phyloP scores from a whole-genome alignment of 1,140 invertebrate genomes.

The Ephestia elutella region DNA sequence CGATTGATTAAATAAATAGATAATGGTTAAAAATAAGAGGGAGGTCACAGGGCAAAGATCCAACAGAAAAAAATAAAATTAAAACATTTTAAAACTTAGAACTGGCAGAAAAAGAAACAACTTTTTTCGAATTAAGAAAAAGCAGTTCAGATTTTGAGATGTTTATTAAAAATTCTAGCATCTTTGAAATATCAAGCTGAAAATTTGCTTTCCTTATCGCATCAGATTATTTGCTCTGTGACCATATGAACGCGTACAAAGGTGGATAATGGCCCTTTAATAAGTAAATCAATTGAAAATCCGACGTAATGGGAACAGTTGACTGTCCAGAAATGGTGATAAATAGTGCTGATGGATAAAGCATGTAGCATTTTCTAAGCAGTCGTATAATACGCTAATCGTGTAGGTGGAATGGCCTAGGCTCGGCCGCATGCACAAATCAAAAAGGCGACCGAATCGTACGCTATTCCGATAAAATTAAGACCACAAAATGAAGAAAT shows the following conservation, averaged over 20 bases:
- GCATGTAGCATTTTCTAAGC: slow-evolving; percentile 47
- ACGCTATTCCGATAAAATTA: slow-evolving; percentile 59
- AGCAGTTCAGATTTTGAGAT: too few relatives aligned
- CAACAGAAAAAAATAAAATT: slow-evolving; percentile 1
- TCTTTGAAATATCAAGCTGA: too few relatives aligned
- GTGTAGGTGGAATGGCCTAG: slow-evolving; percentile 53
- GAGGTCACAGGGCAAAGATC: slow-evolving; percentile 41
- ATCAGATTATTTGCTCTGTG: slow-evolving; percentile 46
- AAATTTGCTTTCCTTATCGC: neutral
- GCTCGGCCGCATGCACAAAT: slow-evolving; percentile 55
- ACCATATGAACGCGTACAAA: slow-evolving; percentile 47
- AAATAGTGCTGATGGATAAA: slow-evolving; percentile 36
- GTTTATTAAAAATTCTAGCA: too few relatives aligned
- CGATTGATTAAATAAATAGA: slow-evolving; percentile 63
- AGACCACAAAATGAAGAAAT: slow-evolving; percentile 66
- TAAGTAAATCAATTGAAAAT: slow-evolving; percentile 70
- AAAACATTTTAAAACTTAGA: slow-evolving; percentile 1
- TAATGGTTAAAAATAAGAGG: slow-evolving; percentile 41
- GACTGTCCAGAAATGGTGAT: slow-evolving; percentile 51
- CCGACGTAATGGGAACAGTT: slow-evolving; percentile 53
- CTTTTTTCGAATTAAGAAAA: too few relatives aligned
- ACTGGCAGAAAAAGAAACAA: neutral
- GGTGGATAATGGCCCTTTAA: slow-evolving; percentile 61
- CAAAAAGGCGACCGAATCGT: slow-evolving; percentile 46
- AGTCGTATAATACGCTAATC: slow-evolving; percentile 26